phyloP scores from a whole-genome alignment of 1,140 invertebrate species.

The Agraylea sexmaculata region DNA sequence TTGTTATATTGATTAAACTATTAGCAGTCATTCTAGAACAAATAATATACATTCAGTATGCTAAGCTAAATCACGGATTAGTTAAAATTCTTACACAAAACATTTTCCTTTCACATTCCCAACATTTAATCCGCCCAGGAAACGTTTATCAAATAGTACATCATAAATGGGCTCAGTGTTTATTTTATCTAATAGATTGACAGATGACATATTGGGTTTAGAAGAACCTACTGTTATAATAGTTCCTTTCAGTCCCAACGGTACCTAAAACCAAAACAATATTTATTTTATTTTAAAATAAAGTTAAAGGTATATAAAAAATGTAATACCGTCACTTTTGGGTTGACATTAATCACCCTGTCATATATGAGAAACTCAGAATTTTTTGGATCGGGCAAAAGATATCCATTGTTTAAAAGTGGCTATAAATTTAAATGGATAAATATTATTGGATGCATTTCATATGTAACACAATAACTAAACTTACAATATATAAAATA shows the following conservation, averaged over 20 bases:
- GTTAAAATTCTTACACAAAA: constrained; percentile 27
- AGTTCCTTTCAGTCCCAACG: constrained; percentile 70
- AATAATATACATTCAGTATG: no score
- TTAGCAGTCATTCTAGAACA: no score
- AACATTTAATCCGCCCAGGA: constrained; percentile 51
- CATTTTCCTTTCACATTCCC: constrained; percentile 39
- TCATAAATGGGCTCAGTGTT: constrained; percentile 50
- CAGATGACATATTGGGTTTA: constrained; percentile 32
- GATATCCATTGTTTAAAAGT: constrained; percentile 55
- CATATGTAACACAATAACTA: constrained; percentile 15
- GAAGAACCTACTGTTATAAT: constrained; percentile 56
- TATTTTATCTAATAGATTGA: constrained; percentile 30
- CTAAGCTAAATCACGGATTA: no score
- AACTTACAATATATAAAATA: constrained; percentile 55
- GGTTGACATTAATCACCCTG: constrained; percentile 65
- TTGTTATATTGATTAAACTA: no score
- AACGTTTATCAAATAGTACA: constrained; percentile 66
- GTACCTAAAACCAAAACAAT: constrained; percentile 39
- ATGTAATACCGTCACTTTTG: constrained; percentile 58
- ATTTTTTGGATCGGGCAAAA: no score
- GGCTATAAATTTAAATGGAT: constrained; percentile 22
- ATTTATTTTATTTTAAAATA: no score
- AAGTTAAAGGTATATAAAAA: no score
- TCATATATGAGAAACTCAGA: no score
- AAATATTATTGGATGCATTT: constrained; percentile 19